phyloP scores from a whole-genome alignment of 2,888 invertebrate species.

The Elysia crispata region DNA sequence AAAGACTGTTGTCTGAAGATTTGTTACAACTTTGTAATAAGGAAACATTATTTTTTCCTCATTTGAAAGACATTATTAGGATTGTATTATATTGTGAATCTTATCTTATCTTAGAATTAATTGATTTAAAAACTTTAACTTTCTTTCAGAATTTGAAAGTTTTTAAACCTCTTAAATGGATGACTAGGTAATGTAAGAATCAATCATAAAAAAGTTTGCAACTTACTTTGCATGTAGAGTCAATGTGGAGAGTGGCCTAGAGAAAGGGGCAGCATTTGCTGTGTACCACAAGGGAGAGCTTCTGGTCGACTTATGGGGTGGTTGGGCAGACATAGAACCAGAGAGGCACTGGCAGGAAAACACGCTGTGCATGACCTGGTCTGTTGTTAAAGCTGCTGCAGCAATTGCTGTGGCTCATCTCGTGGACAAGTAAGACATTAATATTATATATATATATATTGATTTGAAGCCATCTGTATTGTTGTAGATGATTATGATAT shows the following conservation, averaged over 20 bases:
- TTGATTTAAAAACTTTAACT: too few relatives aligned
- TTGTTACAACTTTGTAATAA: too few relatives aligned
- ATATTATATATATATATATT: neutral
- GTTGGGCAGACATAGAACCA: slow-evolving; percentile 69
- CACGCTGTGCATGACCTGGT: slow-evolving; percentile 64
- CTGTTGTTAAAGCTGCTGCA: slow-evolving; percentile 66
- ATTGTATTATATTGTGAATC: too few relatives aligned
- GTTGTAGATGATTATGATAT: too few relatives aligned
- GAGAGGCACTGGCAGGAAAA: slow-evolving; percentile 65
- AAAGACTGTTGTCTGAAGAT: too few relatives aligned
- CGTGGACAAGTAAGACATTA: slow-evolving; percentile 71
- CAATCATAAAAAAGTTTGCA: neutral
- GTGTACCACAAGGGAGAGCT: slow-evolving; percentile 69
- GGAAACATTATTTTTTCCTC: too few relatives aligned
- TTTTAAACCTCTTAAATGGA: too few relatives aligned
- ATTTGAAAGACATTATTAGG: too few relatives aligned
- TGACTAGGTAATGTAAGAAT: neutral
- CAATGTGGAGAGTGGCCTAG: slow-evolving; percentile 56
- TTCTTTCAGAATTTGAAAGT: too few relatives aligned
- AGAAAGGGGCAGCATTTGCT: slow-evolving; percentile 68
- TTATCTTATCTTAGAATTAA: too few relatives aligned
- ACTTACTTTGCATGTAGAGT: slow-evolving; percentile 48
- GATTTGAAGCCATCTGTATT: too few relatives aligned
- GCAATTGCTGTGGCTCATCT: slow-evolving; percentile 71
- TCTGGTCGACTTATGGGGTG: slow-evolving; percentile 74